Base-by-base conservation (phyloP, 2,888 invertebrate species). In the Plebejus melissa region DNA sequence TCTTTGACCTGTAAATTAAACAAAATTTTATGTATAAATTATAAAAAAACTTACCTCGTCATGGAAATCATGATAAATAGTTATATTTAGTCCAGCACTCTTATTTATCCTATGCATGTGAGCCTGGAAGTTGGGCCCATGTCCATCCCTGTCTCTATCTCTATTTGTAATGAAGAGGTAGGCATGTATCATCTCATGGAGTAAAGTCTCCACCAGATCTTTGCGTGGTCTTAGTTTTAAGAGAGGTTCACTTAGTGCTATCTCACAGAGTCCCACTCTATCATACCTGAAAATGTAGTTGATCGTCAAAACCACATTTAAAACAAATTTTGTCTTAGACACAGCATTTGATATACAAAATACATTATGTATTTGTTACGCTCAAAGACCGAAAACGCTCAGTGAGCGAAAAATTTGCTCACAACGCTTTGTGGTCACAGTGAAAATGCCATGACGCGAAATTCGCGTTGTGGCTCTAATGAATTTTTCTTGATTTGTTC, bases 161-260 rank as follows among this genome's bases (percentile, higher is more conserved):
- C 96, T 96, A 79, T 96, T 94, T 0, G 97, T 97, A 0, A 99
- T 95, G 90, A 99, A 99, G 78, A 99, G 95, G 87, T 95, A 99
- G 0, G 99, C 99, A 88, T 99, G 99, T 79, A 99, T 99, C 99
- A 99, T 99, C 92, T 99, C 99, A 90, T 99, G 99, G 92, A 99
- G 91, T n/a, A 99, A 92, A 0, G 99, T 99, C 91, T 99, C 98
- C 0, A 99, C 95, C 0, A 99, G 93, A 90, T 99, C 99, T 86
- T 98, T 98, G 58, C 99, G 94, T 0, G 99, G 98, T 46, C 99
- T 93, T 4, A 99, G 92, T 86, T 98, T 98, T 0, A 99, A 93
- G 32, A 99, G 90, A 0, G 99, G 99, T 83, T 97, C 96, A 85
- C 99, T 99, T 1, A 99, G 93, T 0, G 97, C 95, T 78, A 99